These are phyloP conservation scores for Cheilosia urbana DNA, from an alignment of 2,888 invertebrate species.

Conservation along the genomic window DNA sequence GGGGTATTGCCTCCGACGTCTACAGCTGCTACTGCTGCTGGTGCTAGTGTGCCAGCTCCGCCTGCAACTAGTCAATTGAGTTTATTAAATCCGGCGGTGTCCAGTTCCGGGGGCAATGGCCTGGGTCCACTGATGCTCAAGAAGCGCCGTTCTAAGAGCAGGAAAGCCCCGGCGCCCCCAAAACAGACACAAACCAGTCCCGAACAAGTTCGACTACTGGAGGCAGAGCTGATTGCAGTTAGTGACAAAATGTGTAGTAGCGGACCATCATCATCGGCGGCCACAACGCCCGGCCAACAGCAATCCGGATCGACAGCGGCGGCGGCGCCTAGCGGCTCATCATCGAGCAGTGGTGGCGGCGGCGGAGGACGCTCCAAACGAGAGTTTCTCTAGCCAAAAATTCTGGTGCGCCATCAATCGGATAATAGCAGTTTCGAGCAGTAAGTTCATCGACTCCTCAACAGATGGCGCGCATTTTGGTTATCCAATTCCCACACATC, in stretches of 20 bases:
- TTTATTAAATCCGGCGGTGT: constrained; percentile 82
- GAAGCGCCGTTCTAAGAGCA: constrained; percentile 87
- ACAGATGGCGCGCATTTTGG: constrained; percentile 51
- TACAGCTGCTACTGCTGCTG: constrained; percentile 73
- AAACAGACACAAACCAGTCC: constrained; percentile 81
- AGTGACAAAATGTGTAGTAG: constrained; percentile 61
- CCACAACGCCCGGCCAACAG: constrained; percentile 73
- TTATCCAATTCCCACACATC: constrained; percentile 37
- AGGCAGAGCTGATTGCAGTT: constrained; percentile 78
- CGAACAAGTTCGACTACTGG: constrained; percentile 80
- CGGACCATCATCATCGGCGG: constrained; percentile 69
- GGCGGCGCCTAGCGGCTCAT: constrained; percentile 67
- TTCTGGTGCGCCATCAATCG: constrained; percentile 83
- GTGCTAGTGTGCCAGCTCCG: constrained; percentile 79
- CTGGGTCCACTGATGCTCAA: constrained; percentile 84
- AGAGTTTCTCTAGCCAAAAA: constrained; percentile 84
- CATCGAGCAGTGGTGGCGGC: constrained; percentile 70
- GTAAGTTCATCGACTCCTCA: constrained; percentile 52
- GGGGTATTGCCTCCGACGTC: constrained; percentile 75
- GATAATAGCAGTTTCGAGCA: constrained; percentile 80
- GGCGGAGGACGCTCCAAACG: constrained; percentile 81
- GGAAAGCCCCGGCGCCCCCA: constrained; percentile 85
- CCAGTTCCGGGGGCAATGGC: constrained; percentile 83
- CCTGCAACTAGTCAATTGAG: constrained; percentile 79
- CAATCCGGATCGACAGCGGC: constrained; percentile 51